Evolutionary conservation across 1,140 invertebrate genomes (phyloP), one percentile per base, ranked within the genome.

Genomic region (Sminthurinus signatus): DNA sequence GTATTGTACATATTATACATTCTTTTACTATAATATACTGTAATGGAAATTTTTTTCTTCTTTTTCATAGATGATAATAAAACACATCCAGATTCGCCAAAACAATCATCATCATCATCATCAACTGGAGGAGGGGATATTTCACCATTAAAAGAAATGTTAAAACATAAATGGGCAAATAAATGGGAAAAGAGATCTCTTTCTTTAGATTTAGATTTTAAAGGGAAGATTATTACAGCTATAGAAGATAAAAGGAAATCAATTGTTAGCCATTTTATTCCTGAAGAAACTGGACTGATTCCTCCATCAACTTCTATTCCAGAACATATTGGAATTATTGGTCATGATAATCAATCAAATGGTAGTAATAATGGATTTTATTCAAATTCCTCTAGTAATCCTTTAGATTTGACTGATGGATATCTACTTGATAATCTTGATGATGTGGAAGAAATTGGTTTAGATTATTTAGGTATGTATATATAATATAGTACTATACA

Each of bases 231-330:
- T 29, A 71, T 65, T 27, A 68, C 66, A 51, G 69, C 66, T 43
- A 68, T 71, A n/a, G 69, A 71, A 59, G 69, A 71, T 52, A 68
- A 68, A 44, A 42, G 62, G 14, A 68, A 68, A 50, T 68, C 66
- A 1, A 56, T 71, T 42, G 55, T 68, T n/a, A 60, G 60, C 39
- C 66, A 71, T 29, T 71, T 71, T 39, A 66, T 66, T 51, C 57
- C 66, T 23, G 69, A 71, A 52, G 69, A 71, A 29, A 56, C 57
- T 32, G 46, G 27, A 23, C n/a, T 58, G 17, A 60, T 63, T 27
- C 55, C 57, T 1, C 25, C 43, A 17, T 58, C 65, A 1, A 43
- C 25, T 4, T 62, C 56, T 19, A 58, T 68, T 21, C 23, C 50
- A 2, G 66, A 68, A 46, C 66, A 68, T 32, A 60, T 62, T 21